A percentile compares a stretch with the other conserved stretches of the same genome.
Evolutionary conservation across 2,888 invertebrate genomes (phyloP).

Genomic region (Maniola hyperantus): DNA sequence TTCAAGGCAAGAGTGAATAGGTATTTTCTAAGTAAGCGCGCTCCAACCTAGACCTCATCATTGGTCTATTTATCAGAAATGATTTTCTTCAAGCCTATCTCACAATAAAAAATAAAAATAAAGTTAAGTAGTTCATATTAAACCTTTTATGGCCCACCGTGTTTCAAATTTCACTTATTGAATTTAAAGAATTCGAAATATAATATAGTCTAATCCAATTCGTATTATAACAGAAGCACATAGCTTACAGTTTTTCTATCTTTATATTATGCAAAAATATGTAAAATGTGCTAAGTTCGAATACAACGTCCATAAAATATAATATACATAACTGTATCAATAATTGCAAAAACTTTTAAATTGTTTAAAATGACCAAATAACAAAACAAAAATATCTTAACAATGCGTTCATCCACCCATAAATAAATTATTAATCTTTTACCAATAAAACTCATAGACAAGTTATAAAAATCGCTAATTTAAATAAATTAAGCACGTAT

Average conservation of each 20-base stretch:
- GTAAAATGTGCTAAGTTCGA: background rate
- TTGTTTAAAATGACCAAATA: background rate
- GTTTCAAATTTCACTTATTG: background rate
- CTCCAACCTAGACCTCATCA: no score
- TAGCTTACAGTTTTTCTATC: background rate
- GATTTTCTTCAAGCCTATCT: no score
- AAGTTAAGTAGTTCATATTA: no score
- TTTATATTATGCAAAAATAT: constrained; percentile 6
- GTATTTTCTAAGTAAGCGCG: no score
- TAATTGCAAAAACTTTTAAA: background rate
- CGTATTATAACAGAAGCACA: constrained; percentile 5
- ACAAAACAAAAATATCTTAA: constrained; percentile 12
- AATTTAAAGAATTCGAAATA: background rate
- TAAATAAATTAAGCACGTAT: constrained; percentile 17
- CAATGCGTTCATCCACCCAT: constrained; percentile 17
- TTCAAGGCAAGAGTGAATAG: no score
- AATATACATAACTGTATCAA: background rate
- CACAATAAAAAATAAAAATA: no score
- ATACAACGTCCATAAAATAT: background rate
- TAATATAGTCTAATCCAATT: background rate
- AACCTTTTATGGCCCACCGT: background rate
- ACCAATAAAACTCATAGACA: constrained; percentile 12
- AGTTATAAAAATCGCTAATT: constrained; percentile 20
- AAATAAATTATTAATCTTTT: constrained; percentile 17
- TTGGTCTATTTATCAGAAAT: no score